Base-by-base conservation (phyloP, 2,888 invertebrate species). In the Crepidodera aurea region DNA sequence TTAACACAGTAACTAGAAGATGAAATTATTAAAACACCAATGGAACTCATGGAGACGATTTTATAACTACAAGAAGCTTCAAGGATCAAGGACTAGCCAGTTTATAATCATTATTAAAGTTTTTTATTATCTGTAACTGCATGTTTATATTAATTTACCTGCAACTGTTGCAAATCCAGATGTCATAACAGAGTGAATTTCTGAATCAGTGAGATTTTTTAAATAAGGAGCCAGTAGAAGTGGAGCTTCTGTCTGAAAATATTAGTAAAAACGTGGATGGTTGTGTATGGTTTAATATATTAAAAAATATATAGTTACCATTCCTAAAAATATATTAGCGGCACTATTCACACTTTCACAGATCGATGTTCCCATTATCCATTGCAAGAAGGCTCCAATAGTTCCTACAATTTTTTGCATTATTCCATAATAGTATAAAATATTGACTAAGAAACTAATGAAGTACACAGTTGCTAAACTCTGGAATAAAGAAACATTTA, bases 141-240 rank as follows among this genome's bases (percentile, higher is more conserved):
- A n/a, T n/a, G n/a, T n/a, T n/a, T n/a, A n/a, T n/a, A n/a, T n/a
- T n/a, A n/a, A n/a, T 60, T 69, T 78, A 85, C 93, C 94, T 34
- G 97, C 96, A 6, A 98, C 96, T 0, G 96, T 95, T 0, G 97
- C 94, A 81, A 97, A 97, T 2, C 98, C 98, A 0, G 94, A 93
- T 0, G 93, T 88, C 93, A 98, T 93, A 10, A 99, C 86, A 0
- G 96, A 90, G 78, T 97, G 96, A 0, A 98, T 81, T 82, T 98
- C 98, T 0, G 96, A 97, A 22, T 87, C 86, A 0, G 98, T 98
- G 78, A 98, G 84, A 62, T 88, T 81, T n/a, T 85, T 78, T 7
- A 98, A 80, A 73, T 96, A 97, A 0, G 97, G 96, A 73, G 91
- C 89, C 58, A 98, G 89, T 57, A 98, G 79, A 46, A 98, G 80